These are phyloP conservation scores for Dorcus parallelipipedus DNA, from an alignment of 2,888 invertebrate genomes.

Conservation along the genomic window DNA sequence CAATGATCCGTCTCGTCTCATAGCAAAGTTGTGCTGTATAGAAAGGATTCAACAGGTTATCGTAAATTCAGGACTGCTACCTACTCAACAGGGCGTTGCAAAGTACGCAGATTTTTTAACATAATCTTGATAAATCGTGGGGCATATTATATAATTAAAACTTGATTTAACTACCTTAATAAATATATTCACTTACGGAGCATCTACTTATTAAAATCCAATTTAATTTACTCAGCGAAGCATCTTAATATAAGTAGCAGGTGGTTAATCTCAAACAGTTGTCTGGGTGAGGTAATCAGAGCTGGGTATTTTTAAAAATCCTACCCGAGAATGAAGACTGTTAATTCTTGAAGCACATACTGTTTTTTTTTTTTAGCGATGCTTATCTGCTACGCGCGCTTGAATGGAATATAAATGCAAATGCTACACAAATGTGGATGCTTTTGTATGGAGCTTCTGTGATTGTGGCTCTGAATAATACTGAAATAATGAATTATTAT, in stretches of 20 bases:
- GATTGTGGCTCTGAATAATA: constrained; percentile 44
- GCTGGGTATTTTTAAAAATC: not conserved
- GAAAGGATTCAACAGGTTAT: no score
- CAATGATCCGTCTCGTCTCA: no score
- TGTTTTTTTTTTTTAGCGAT: constrained; percentile 42
- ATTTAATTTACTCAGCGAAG: no score
- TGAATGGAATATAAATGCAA: constrained; percentile 50
- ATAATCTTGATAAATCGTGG: no score
- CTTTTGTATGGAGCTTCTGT: constrained; percentile 47
- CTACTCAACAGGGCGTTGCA: not conserved
- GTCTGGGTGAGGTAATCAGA: not conserved
- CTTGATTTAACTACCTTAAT: no score
- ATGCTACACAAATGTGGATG: constrained; percentile 46
- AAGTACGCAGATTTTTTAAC: no score
- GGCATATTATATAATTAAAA: no score
- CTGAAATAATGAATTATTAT: constrained; percentile 51
- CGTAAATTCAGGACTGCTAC: not conserved
- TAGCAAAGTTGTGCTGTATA: no score
- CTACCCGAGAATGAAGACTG: constrained; percentile 30
- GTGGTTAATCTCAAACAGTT: no score
- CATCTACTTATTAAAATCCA: no score
- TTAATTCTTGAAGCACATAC: constrained; percentile 46
- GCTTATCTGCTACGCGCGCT: constrained; percentile 46
- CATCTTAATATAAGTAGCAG: no score
- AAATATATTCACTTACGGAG: no score